Evolutionary conservation across 2,888 invertebrate genomes (phyloP), one percentile per base, ranked within the genome.

Genomic region (Eubasilissa splendida): DNA sequence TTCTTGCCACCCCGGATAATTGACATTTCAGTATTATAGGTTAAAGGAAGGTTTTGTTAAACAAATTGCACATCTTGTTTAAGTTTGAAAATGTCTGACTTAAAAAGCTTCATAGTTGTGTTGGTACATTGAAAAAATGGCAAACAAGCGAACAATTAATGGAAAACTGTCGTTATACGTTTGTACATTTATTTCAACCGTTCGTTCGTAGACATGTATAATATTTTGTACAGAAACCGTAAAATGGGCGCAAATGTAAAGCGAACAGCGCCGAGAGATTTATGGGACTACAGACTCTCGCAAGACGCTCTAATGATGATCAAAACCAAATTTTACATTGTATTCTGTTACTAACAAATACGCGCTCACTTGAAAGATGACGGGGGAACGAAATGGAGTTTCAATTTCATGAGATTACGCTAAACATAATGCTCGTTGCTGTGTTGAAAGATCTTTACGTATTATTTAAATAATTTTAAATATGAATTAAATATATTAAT

Each of bases 281-380:
- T 78, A 78, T 78, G 70, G 59, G 78, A 60, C 54, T 65, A 65
- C 73, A 73, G 80, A 70, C 75, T 42, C 14, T 53, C 53, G 54
- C 76, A 65, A 76, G 70, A 68, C n/a, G 65, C 65, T 60, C 76
- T 76, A 76, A 76, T 76, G 76, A 76, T 76, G 42, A 76, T 65
- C 76, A 76, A 76, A 76, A 76, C 76, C 63, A 76, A 76, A 63
- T 63, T 63, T 63, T 63, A 63, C 63, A 63, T 63, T 63, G 63
- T 63, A 63, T 63, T 63, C 63, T 33, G 63, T 33, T 22, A 33
- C 63, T 63, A 33, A 33, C 63, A 63, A 63, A n/a, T 63, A 63
- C 33, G 63, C 63, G 63, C 33, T 33, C 33, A 63, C 63, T 63
- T 63, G 63, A 63, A 63, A 63, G 63, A 63, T 63, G 63, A 63